Evolutionary conservation across 2,888 invertebrate genomes (phyloP), one percentile per base, ranked within the genome.

Genomic region (Hartigia nigra): DNA sequence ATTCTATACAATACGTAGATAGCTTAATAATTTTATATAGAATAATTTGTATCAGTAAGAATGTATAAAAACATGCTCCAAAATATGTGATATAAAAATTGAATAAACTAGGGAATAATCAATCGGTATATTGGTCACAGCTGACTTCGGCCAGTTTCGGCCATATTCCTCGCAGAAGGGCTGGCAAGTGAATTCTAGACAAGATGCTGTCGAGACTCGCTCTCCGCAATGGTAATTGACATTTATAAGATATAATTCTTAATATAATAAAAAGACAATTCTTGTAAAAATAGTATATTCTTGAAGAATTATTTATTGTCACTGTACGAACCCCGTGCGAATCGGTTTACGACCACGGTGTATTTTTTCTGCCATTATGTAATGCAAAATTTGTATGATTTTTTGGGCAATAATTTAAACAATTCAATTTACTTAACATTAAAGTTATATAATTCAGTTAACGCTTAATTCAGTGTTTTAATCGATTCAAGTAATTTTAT

Each of bases 131-230:
- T 55, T 55, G 55, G 55, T 55, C 55, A 55, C 23, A 55, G 55
- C 55, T 55, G 55, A 55, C 55, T 55, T 55, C 55, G 23, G 23
- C 55, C 55, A 55, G 55, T 55, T 55, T 55, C 55, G 55, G 55
- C 55, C 55, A 55, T 55, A 55, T 55, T 55, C 23, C 55, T 55
- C 55, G 23, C 55, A 55, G 55, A 55, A 23, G 55, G 55, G 55
- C 55, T 55, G 78, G 1, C 75, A 77, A 36, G 77, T 76, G 81
- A 79, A 80, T 80, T 80, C 74, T 75, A 81, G 80, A 72, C 77
- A 89, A 85, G 81, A 90, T 90, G 90, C 84, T 90, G 81, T 90
- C 90, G 77, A 87, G 90, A 86, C 84, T 90, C 80, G 88, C 87
- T 81, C 82, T 89, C 74, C 87, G 86, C 69, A 87, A 88, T 84